Evolutionary conservation across 2,113 vertebrate species (phyloP), one percentile per base, ranked within the genome.

Genomic region (Genyomyrus donnyi): DNA sequence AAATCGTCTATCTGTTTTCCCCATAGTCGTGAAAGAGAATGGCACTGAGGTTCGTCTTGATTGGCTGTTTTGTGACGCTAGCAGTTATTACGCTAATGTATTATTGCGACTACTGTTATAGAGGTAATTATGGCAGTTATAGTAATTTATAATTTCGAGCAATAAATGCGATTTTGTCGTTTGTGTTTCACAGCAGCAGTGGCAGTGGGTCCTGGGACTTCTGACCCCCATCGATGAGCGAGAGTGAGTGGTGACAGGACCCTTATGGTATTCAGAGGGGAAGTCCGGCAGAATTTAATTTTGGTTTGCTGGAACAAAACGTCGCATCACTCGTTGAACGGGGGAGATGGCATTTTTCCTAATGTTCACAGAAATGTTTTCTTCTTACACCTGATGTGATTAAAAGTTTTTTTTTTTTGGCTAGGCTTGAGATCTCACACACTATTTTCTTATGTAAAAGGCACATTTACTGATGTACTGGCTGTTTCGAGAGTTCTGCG

Each of bases 71-170:
- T 27, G 48, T 56, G 27, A 87, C 21, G 48, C n/a, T 39, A 31
- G 50, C 50, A 56, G 31, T 53, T 19, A 87, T 87, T 39, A 87
- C n/a, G 13, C 10, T 87, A 53, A 87, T 87, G 85, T 53, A 19
- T 87, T 87, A 52, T 87, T 50, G 48, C 5, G 27, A 19, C 17
- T 56, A 39, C 49, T 56, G n/a, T 53, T 53, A 35, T 53, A 53
- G n/a, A 17, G 31, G 85, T 19, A 87, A 87, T 87, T 35, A 87
- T 53, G n/a, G 85, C 27, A 52, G n/a, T 87, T 52, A 53, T 9
- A 53, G 31, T 87, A 35, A 87, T 87, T 87, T 87, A 85, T 85
- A 46, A 87, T 87, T 87, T 52, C 15, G 5, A 53, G 27, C 48
- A 5, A 53, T 87, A 87, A 87, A 27, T 15, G 31, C 17, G 50